Conservation (phyloP, 1,140 invertebrate species). For the Diachasmimorpha longicaudata region DNA sequence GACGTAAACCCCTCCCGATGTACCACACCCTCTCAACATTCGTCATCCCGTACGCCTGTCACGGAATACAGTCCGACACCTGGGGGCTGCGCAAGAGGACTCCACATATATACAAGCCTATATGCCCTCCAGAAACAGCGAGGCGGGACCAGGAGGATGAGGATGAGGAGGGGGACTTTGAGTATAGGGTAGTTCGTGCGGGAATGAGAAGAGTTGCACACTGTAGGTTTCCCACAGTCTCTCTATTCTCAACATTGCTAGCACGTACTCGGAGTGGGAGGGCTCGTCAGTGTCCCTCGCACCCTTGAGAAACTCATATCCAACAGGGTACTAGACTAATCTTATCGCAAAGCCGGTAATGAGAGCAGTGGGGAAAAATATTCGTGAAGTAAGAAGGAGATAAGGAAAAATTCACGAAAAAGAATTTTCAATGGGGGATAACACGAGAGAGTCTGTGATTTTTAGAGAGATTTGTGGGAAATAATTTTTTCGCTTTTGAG, state of each 20-base stretch:
- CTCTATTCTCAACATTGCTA: background rate
- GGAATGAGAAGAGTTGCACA: background rate
- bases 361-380: background rate
- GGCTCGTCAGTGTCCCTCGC: background rate
- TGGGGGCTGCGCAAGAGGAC: background rate
- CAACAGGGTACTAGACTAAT: background rate
- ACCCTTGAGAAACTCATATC: background rate
- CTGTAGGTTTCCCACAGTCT: background rate
- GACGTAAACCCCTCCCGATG: background rate
- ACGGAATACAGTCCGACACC: slow-evolving; percentile 3
- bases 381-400: no score
- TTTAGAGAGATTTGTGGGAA: no score
- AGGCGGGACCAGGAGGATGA: no score
- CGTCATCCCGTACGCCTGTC: slow-evolving; percentile 5
- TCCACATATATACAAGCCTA: background rate
- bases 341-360: background rate
- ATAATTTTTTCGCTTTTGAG: no score
- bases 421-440: background rate
- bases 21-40: background rate
- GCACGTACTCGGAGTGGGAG: background rate
- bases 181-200: background rate
- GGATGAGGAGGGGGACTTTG: background rate
- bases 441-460: no score
- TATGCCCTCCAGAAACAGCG: background rate
- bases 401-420: no score